Base-by-base conservation (phyloP, 64 coral and sea anemone species). In the Catalaphyllia jardinei region DNA sequence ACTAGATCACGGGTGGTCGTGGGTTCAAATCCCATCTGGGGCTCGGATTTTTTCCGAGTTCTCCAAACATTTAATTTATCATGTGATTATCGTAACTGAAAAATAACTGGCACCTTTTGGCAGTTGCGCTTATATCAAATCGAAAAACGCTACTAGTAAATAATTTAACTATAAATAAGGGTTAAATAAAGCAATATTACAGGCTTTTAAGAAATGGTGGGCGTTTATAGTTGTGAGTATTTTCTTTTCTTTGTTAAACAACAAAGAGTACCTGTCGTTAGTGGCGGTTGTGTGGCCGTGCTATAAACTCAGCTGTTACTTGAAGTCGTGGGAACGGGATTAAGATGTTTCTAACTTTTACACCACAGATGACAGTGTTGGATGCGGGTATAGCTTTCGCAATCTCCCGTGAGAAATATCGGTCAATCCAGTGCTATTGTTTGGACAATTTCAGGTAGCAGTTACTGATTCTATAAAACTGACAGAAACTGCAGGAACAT, bases 301-400 rank as follows among this genome's bases (percentile, higher is more conserved):
- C 4, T 20, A 24, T 42, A 77, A 42, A 77, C 31, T 50, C 35
- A 42, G 39, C 33, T 77, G 39, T 77, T 77, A 77, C 42, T 24
- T 49, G 74, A 1, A 77, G 19, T 85, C 63, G 81, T 85, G 81
- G 81, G 81, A 85, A 85, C 38, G 29, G 25, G 76, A 29, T 25
- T 25, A 79, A 2, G 49, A 79, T 10, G 22, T 29, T 85, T 54
- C 10, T 42, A n/a, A 71, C 62, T 51, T 24, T 27, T 25, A 50
- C 35, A 17, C 81, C 35, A 19, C 81, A 85, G 81, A 85, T 85
- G 81, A 51, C 81, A 85, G 81, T 85, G 69, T 85, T 71, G 62
- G 81, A 85, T 85, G 60, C 81, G 24, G 31, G 10, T 19, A 8
- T 35, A 28, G 9, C 22, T 5, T 50, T 71, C 46, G 24, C 20